Evolutionary conservation across 1,140 invertebrate genomes (phyloP).

Genomic region (Pseudomyrmex gracilis): DNA sequence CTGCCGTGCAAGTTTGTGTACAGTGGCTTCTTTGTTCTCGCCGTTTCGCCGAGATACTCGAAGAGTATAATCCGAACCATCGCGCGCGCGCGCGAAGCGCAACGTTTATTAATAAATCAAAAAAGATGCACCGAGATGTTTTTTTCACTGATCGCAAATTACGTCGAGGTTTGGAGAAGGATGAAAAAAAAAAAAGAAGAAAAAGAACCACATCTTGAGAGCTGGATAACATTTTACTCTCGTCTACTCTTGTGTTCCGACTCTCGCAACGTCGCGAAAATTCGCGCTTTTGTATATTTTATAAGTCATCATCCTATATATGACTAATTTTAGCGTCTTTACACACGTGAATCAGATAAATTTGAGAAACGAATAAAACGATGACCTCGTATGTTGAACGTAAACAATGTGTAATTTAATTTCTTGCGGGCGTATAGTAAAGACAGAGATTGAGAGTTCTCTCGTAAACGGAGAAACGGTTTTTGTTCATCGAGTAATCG

Average conservation of each 20-base stretch:
- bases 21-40: constrained; percentile 56
- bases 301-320: constrained; percentile 3
- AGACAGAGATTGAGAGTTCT: neutral
- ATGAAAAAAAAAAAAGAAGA: neutral
- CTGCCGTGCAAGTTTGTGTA: constrained; percentile 32
- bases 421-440: neutral
- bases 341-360: constrained; percentile 19
- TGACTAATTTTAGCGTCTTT: constrained; percentile 9
- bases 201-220: neutral
- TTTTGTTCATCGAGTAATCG: neutral
- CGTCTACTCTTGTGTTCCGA: neutral
- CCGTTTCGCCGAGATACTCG: constrained; percentile 39
- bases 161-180: constrained; percentile 3
- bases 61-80: constrained; percentile 49
- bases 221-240: constrained; percentile 19
- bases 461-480: neutral
- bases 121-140: constrained; percentile 26
- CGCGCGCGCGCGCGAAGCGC: constrained; percentile 24
- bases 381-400: constrained; percentile 24
- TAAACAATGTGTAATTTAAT: constrained; percentile 34
- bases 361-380: constrained; percentile 24
- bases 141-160: constrained; percentile 45
- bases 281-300: constrained; percentile 19
- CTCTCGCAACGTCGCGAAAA: neutral
- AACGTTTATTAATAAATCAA: constrained; percentile 57